Base-by-base conservation (phyloP, 2,113 vertebrate species). In the Chloebia gouldiae region DNA sequence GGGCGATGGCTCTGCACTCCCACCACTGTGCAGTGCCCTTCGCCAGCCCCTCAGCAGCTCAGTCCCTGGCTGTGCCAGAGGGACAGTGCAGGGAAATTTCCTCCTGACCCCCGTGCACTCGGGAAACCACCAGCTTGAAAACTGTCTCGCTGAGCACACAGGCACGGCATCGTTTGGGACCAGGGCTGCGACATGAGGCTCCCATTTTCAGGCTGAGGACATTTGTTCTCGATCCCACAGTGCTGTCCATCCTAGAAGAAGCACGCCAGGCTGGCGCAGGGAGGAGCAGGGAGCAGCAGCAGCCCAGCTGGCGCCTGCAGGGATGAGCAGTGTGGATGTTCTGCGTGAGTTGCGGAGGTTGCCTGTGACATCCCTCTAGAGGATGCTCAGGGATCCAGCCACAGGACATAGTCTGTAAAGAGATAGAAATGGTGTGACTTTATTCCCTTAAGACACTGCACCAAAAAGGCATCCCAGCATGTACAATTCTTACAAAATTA, bases 121-220 rank as follows among this genome's bases (percentile, higher is more conserved):
- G 68, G 42, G 49, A 77, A 64, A 40, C 9, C 28, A 39, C 8
- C 13, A 14, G n/a, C 39, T 14, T 44, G 50, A 22, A 59, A 64
- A 44, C 14, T 0, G 1, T 9, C 28, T 45, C 3, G 0, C 44
- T 50, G 66, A 47, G 50, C 18, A 7, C 8, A 6, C 22, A 15
- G 0, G 0, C 2, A 2, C 27, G 0, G 2, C 1, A 1, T 19
- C 57, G 28, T 25, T 19, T 77, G 5, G 17, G 37, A 45, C 18
- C 20, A 4, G 5, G 23, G 47, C 57, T 3, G 0, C 1, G 10
- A 44, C 11, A 2, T 1, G 11, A 72, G 12, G 44, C 13, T 35
- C 39, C 54, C 4, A 0, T 35, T 63, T 63, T 64, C 24, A 39
- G 69, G 49, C 39, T 1, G 1, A 44, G 47, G 47, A 11, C 13